Evolutionary conservation across 2,888 invertebrate species (phyloP).

Genomic region (Leptura quadrifasciata): DNA sequence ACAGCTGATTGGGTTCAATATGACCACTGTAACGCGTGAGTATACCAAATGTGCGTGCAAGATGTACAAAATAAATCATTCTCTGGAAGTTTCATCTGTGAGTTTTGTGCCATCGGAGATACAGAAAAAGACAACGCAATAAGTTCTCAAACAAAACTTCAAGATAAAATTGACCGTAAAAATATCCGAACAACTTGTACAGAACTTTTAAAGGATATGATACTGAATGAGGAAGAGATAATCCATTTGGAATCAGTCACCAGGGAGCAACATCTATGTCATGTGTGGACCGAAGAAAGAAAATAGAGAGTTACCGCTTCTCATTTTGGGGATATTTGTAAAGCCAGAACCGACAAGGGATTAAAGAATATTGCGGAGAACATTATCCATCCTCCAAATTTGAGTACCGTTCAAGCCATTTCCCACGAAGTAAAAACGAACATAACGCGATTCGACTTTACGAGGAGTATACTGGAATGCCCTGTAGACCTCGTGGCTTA

Average conservation of each 20-base stretch:
- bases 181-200: no score
- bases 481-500: constrained; percentile 4
- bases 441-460: background rate
- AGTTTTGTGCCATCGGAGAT: constrained; percentile 8
- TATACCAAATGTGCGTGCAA: constrained; percentile 36
- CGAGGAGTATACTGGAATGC: background rate
- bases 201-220: no score
- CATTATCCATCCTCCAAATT: no score
- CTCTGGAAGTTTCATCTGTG: constrained; percentile 27
- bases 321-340: constrained; percentile 16
- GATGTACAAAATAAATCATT: constrained; percentile 23
- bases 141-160: no score
- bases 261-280: background rate
- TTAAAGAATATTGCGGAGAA: background rate
- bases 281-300: constrained; percentile 6
- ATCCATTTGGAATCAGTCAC: constrained; percentile 5
- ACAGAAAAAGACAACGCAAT: background rate
- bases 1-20: constrained; percentile 39
- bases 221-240: background rate
- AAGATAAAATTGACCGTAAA: no score
- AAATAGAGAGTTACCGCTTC: constrained; percentile 18
- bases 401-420: no score
- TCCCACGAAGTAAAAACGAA: background rate
- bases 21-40: constrained; percentile 40
- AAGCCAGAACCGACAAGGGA: background rate